Evolutionary conservation across 2,888 invertebrate species (phyloP).

Genomic region (Limnephilus auricula): DNA sequence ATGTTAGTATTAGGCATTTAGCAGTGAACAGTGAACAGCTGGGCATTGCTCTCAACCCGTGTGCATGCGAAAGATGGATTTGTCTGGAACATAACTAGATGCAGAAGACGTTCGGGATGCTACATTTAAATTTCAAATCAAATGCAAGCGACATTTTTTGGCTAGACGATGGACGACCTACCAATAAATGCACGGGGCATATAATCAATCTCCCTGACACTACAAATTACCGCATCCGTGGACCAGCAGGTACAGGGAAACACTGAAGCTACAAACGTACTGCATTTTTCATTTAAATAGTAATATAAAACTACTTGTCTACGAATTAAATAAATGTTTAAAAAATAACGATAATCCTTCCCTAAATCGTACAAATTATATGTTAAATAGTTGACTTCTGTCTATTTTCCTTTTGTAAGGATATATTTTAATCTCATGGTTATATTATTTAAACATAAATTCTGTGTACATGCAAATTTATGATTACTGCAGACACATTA

Average conservation of each 20-base stretch:
- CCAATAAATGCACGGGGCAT: slow-evolving; percentile 64
- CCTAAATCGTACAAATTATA: too few relatives aligned
- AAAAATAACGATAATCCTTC: too few relatives aligned
- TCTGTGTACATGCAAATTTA: too few relatives aligned
- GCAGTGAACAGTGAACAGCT: background rate
- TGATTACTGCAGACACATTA: too few relatives aligned
- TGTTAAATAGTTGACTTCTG: too few relatives aligned
- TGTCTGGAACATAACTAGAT: slow-evolving; percentile 64
- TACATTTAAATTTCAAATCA: slow-evolving; percentile 65
- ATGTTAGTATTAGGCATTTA: background rate
- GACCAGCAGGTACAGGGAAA: slow-evolving; percentile 55
- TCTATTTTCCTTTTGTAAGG: too few relatives aligned
- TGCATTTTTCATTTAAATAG: background rate
- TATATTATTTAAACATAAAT: too few relatives aligned
- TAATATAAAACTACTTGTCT: background rate
- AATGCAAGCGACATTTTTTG: slow-evolving; percentile 65
- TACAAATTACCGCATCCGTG: slow-evolving; percentile 60
- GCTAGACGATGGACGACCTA: slow-evolving; percentile 64
- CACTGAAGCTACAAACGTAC: slow-evolving; percentile 38
- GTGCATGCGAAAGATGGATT: slow-evolving; percentile 55
- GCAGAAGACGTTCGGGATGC: slow-evolving; percentile 66
- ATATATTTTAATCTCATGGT: too few relatives aligned
- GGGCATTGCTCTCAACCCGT: background rate
- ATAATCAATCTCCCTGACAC: slow-evolving; percentile 61
- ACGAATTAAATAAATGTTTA: too few relatives aligned